A percentile compares a stretch with the other conserved stretches of the same genome.
These are phyloP conservation scores for Exocentrus adspersus DNA, from an alignment of 2,888 invertebrate species.

Conservation along the genomic window DNA sequence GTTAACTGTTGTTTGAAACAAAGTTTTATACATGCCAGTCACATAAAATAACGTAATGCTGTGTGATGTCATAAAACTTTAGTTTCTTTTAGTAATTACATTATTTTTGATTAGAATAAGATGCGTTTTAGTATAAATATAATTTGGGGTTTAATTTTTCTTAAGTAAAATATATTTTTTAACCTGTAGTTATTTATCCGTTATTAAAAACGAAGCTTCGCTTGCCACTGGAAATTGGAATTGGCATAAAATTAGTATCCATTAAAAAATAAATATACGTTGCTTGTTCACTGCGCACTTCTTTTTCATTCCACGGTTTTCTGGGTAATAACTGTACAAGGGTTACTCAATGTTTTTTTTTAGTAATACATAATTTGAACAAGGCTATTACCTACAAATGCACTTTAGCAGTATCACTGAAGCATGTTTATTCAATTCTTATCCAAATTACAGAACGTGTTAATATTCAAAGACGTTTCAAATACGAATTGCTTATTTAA, in stretches of 20 bases:
- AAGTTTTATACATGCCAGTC: no score
- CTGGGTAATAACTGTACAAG: conserved; percentile 10
- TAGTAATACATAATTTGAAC: conserved; percentile 1
- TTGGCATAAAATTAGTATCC: conserved; percentile 9
- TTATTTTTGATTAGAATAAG: no score
- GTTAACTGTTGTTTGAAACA: no score
- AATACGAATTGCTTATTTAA: conserved; percentile 2
- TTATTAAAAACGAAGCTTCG: conserved; percentile 5
- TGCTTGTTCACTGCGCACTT: conserved; percentile 2
- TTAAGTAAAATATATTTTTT: no score
- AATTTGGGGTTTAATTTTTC: no score
- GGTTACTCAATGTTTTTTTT: conserved; percentile 2
- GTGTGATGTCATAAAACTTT: no score
- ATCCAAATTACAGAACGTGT: conserved; percentile 18
- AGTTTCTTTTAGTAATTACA: no score
- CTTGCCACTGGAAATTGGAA: conserved; percentile 10
- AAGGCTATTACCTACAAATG: conserved; percentile 15
- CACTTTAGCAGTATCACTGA: conserved; percentile 6
- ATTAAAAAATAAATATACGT: conserved; percentile 13
- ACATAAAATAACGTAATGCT: no score
- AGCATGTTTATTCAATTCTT: conserved; percentile 24
- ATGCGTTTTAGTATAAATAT: no score
- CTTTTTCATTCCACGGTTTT: conserved; percentile 8
- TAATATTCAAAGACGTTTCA: conserved; percentile 18
- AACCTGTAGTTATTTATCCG: no score